A percentile compares a stretch with the other conserved stretches of the same genome.
Conservation (phyloP, 92 coral and sea anemone genomes). For the Actinostola sp. region DNA sequence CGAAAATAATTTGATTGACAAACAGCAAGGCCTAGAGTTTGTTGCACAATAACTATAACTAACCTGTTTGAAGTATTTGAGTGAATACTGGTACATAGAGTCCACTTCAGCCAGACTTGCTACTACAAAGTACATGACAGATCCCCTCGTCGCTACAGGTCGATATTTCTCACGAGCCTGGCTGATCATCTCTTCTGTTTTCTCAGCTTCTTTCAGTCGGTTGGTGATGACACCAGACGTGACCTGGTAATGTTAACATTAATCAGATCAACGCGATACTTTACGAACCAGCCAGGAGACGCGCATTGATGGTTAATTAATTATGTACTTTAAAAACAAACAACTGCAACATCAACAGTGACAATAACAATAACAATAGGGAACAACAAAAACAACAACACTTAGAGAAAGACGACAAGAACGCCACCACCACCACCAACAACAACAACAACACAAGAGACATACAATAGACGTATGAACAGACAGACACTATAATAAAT, state of each 20-base stretch:
- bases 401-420: neutral
- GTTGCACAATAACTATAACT: too few species aligned
- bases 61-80: conserved; percentile 95
- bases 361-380: too few species aligned
- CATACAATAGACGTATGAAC: neutral
- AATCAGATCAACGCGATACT: neutral
- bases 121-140: conserved; percentile 99
- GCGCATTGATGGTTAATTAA: neutral
- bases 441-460: neutral
- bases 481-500: too few species aligned
- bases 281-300: neutral
- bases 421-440: neutral
- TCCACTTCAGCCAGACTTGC: conserved; percentile 98
- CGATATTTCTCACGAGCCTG: conserved; percentile 96
- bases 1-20: too few species aligned
- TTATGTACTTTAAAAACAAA: too few species aligned
- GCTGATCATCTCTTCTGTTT: conserved; percentile 90
- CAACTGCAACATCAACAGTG: too few species aligned
- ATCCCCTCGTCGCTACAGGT: conserved; percentile 97
- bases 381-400: too few species aligned
- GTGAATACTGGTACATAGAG: conserved; percentile 94
- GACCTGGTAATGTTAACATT: conserved; percentile 52
- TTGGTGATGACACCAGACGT: conserved; percentile 96
- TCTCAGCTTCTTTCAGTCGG: conserved; percentile 96
- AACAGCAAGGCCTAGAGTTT: too few species aligned